A percentile compares a stretch with the other conserved stretches of the same genome.
Evolutionary conservation across 2,888 invertebrate species (phyloP).

Genomic region (Phyto melanocephala): DNA sequence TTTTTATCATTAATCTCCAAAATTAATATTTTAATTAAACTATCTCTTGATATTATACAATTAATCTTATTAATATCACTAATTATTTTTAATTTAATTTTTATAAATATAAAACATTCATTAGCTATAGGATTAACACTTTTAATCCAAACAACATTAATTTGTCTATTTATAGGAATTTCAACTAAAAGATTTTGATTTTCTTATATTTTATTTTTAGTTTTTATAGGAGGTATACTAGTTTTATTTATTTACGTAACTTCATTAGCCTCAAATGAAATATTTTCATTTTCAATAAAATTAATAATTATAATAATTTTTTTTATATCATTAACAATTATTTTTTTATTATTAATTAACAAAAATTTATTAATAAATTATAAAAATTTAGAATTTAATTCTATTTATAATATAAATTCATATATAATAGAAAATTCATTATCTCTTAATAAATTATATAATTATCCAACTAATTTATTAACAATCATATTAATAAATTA

Average conservation of each 20-base stretch:
- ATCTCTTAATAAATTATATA: slow-evolving; percentile 80
- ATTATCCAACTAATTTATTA: slow-evolving; percentile 80
- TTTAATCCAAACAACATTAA: slow-evolving; percentile 80
- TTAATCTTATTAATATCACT: slow-evolving; percentile 67
- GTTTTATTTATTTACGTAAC: slow-evolving; percentile 84
- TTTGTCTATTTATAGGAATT: slow-evolving; percentile 79
- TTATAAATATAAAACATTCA: slow-evolving; percentile 80
- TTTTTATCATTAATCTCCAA: slow-evolving; percentile 84
- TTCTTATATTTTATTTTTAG: slow-evolving; percentile 82
- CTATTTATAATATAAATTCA: slow-evolving; percentile 69
- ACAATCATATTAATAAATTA: slow-evolving; percentile 81
- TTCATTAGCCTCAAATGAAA: slow-evolving; percentile 83
- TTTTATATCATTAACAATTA: slow-evolving; percentile 69
- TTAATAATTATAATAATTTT: slow-evolving; percentile 67
- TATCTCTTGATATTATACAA: slow-evolving; percentile 80
- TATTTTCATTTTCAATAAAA: slow-evolving; percentile 79
- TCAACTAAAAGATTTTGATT: slow-evolving; percentile 81
- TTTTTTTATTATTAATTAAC: slow-evolving; percentile 68
- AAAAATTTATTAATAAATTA: slow-evolving; percentile 73
- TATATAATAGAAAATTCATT: slow-evolving; percentile 78
- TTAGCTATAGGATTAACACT: slow-evolving; percentile 81
- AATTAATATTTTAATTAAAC: slow-evolving; percentile 85
- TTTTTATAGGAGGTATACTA: slow-evolving; percentile 83
- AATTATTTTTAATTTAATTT: slow-evolving; percentile 75
- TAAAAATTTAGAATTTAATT: slow-evolving; percentile 77